Conservation (phyloP, 1,140 invertebrate species). For the Drosophila ogumai region DNA sequence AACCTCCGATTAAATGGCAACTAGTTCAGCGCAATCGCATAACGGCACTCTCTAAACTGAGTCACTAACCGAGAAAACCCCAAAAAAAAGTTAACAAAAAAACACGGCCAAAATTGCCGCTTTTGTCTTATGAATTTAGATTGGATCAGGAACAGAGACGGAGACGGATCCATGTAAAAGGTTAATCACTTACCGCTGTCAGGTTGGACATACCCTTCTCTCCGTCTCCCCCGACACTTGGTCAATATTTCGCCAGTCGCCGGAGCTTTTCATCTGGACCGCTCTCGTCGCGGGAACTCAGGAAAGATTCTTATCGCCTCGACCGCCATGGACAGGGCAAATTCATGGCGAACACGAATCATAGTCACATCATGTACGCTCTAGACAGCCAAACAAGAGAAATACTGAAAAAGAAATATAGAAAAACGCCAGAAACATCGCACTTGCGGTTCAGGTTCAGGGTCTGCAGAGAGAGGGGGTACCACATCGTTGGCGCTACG, state of each 20-base stretch:
- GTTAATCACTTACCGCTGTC: slow-evolving; percentile 53
- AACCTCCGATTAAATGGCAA: slow-evolving; percentile 46
- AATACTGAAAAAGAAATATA: slow-evolving; percentile 6
- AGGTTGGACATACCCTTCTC: slow-evolving; percentile 19
- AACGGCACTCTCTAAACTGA: slow-evolving; percentile 48
- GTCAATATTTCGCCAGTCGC: slow-evolving; percentile 38
- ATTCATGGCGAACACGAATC: slow-evolving; percentile 53
- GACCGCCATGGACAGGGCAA: slow-evolving; percentile 49
- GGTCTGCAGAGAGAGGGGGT: slow-evolving; percentile 6
- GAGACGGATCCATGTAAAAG: slow-evolving; percentile 39
- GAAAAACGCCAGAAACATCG: slow-evolving; percentile 33
- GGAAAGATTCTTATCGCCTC: slow-evolving; percentile 45
- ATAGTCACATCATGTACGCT: slow-evolving; percentile 50
- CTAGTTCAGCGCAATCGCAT: slow-evolving; percentile 34
- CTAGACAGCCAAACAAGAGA: slow-evolving; percentile 46
- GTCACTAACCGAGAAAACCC: slow-evolving; percentile 30
- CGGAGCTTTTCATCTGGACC: slow-evolving; percentile 47
- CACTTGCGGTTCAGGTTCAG: slow-evolving; percentile 37
- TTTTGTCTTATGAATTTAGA: slow-evolving; percentile 53
- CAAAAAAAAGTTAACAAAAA: neutral
- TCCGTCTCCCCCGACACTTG: slow-evolving; percentile 4
- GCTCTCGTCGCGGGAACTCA: slow-evolving; percentile 21
- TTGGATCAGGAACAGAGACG: slow-evolving; percentile 28
- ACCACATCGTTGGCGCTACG: slow-evolving; percentile 59
- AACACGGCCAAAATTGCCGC: slow-evolving; percentile 29